Conservation (phyloP, 2,888 invertebrate genomes). For the Drosophila fulvimacula region DNA sequence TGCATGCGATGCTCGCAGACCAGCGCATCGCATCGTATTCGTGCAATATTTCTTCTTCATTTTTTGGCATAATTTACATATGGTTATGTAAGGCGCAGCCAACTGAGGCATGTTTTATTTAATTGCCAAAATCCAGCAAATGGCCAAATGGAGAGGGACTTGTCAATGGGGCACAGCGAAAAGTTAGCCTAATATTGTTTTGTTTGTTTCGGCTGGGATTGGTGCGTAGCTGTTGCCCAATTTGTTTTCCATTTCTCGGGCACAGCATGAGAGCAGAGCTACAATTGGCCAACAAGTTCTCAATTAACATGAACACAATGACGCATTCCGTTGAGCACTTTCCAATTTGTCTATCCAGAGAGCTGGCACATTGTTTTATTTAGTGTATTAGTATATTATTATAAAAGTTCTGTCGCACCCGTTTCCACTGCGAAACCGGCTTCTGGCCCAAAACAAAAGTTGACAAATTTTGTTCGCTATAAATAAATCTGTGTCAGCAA, state of each 20-base stretch:
- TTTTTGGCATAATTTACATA: constrained; percentile 75
- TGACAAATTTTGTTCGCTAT: constrained; percentile 55
- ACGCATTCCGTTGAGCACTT: constrained; percentile 32
- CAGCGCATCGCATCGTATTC: constrained; percentile 24
- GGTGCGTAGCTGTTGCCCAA: constrained; percentile 37
- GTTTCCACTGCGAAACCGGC: constrained; percentile 61
- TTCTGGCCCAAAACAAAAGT: constrained; percentile 42
- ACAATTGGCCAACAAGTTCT: constrained; percentile 33
- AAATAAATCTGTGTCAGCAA: constrained; percentile 75
- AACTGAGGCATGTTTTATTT: constrained; percentile 74
- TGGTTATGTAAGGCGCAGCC: constrained; percentile 69
- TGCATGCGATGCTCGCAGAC: constrained; percentile 42
- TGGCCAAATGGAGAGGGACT: constrained; percentile 49
- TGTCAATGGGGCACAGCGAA: constrained; percentile 54
- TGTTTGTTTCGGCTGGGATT: constrained; percentile 2
- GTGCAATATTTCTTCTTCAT: constrained; percentile 77
- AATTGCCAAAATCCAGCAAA: constrained; percentile 66
- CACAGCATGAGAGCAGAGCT: constrained; percentile 35
- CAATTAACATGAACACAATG: constrained; percentile 29
- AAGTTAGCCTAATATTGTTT: constrained; percentile 54
- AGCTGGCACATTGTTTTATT: constrained; percentile 1
- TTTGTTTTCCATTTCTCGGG: constrained; percentile 29
- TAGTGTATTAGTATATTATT: constrained; percentile 28
- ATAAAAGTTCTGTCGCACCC: constrained; percentile 48
- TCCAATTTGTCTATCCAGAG: constrained; percentile 8